phyloP scores from a whole-genome alignment of 2,888 invertebrate genomes.

The Limenitis camilla region DNA sequence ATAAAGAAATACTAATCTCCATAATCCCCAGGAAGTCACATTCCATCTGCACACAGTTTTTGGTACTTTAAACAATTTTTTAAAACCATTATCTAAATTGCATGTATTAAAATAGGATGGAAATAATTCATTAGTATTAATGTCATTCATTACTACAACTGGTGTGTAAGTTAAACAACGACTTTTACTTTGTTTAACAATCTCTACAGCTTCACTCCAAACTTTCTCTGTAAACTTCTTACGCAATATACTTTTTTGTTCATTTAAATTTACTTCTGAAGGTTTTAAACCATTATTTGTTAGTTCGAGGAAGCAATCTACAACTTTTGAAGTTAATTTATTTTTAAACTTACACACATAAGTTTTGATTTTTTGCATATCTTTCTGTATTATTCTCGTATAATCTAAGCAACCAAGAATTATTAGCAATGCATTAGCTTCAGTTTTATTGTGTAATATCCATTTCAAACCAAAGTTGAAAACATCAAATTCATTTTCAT shows the following conservation, averaged over 20 bases:
- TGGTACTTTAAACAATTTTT: slow-evolving; percentile 50
- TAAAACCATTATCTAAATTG: slow-evolving; percentile 38
- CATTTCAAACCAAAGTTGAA: slow-evolving; percentile 60
- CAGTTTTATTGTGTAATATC: slow-evolving; percentile 39
- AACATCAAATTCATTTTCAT: slow-evolving; percentile 44
- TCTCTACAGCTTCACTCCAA: slow-evolving; percentile 42
- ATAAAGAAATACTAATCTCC: slow-evolving; percentile 50
- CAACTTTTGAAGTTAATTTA: slow-evolving; percentile 44
- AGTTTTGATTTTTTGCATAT: slow-evolving; percentile 39
- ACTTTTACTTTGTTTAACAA: slow-evolving; percentile 38
- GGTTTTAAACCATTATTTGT: slow-evolving; percentile 28
- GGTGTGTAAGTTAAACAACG: slow-evolving; percentile 40
- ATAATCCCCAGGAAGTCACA: slow-evolving; percentile 49
- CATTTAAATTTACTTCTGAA: slow-evolving; percentile 25
- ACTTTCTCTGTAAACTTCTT: slow-evolving; percentile 47
- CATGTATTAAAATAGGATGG: slow-evolving; percentile 48
- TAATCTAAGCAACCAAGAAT: slow-evolving; percentile 54
- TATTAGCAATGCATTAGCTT: slow-evolving; percentile 48
- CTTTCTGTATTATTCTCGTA: slow-evolving; percentile 33
- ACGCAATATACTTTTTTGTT: slow-evolving; percentile 32
- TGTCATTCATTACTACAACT: slow-evolving; percentile 44
- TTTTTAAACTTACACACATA: slow-evolving; percentile 35
- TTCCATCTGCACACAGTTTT: slow-evolving; percentile 62
- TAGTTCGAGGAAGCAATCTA: slow-evolving; percentile 42
- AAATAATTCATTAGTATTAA: slow-evolving; percentile 33